A percentile compares a stretch with the other conserved stretches of the same genome.
Conservation (phyloP, 2,888 invertebrate species). For the Ophion obscuratus region DNA sequence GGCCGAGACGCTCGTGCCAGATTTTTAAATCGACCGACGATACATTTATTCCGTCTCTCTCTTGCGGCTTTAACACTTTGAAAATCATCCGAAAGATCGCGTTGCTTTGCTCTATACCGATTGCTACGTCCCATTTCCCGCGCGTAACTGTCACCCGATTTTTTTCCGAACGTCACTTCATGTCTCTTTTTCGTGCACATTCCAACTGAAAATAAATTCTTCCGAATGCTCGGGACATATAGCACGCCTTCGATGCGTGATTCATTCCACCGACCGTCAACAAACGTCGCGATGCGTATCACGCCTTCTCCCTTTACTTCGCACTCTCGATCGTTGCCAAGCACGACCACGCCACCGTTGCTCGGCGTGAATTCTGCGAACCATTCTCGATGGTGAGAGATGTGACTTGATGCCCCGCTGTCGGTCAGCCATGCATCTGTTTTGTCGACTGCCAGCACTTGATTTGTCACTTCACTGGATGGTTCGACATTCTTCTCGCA, state of each 20-base stretch:
- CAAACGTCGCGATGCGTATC: constrained; percentile 41
- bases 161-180: neutral
- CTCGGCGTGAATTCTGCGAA: constrained; percentile 56
- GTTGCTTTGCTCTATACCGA: constrained; percentile 10
- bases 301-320: constrained; percentile 66
- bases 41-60: neutral
- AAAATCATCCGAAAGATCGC: constrained; percentile 12
- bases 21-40: neutral
- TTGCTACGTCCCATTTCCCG: constrained; percentile 12
- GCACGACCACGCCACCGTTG: constrained; percentile 44
- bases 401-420: constrained; percentile 65
- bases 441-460: no score
- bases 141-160: neutral
- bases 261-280: constrained; percentile 10
- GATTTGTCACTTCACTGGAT: no score
- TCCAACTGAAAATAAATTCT: constrained; percentile 69
- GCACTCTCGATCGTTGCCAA: constrained; percentile 66
- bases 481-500: no score
- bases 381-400: constrained; percentile 67
- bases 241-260: constrained; percentile 30
- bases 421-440: constrained; percentile 65
- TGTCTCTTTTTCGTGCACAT: neutral
- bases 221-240: constrained; percentile 62
- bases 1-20: constrained; percentile 67
- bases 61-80: neutral